Conservation (phyloP, 2,888 invertebrate genomes). For the Pogonocherus hispidulus region DNA sequence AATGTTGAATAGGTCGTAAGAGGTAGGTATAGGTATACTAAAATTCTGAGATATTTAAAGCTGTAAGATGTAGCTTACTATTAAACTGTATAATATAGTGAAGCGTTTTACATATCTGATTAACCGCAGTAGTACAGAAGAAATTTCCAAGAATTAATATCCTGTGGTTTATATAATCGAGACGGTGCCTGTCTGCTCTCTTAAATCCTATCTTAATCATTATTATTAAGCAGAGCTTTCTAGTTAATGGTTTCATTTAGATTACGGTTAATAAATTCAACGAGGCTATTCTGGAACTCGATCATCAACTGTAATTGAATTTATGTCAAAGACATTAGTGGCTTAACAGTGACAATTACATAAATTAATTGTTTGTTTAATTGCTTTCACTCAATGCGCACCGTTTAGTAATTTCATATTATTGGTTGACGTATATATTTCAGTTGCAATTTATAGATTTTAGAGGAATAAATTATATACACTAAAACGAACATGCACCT, state of each 20-base stretch:
- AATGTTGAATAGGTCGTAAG: too few relatives aligned
- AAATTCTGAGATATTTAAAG: too few relatives aligned
- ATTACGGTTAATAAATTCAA: conserved; percentile 36
- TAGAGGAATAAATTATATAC: too few relatives aligned
- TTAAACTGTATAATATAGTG: too few relatives aligned
- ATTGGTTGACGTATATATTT: conserved; percentile 1
- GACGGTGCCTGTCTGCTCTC: not conserved
- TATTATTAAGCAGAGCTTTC: conserved; percentile 27
- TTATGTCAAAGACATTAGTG: conserved; percentile 38
- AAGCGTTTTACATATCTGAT: not conserved
- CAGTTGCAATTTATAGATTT: too few relatives aligned
- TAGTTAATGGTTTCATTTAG: conserved; percentile 31
- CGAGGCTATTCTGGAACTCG: conserved; percentile 31
- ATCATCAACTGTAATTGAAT: conserved; percentile 37
- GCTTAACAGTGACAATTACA: conserved; percentile 32
- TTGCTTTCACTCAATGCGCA: conserved; percentile 21
- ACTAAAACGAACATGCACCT: too few relatives aligned
- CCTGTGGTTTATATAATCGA: conserved; percentile 6
- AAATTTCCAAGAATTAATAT: not conserved
- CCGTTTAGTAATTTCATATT: conserved; percentile 19
- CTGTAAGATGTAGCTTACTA: too few relatives aligned
- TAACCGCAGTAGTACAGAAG: conserved; percentile 8
- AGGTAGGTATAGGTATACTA: too few relatives aligned
- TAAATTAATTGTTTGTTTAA: conserved; percentile 38
- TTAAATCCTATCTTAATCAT: conserved; percentile 31